These are phyloP conservation scores for Papilio demoleus DNA, from an alignment of 2,888 invertebrate species.

Conservation along the genomic window DNA sequence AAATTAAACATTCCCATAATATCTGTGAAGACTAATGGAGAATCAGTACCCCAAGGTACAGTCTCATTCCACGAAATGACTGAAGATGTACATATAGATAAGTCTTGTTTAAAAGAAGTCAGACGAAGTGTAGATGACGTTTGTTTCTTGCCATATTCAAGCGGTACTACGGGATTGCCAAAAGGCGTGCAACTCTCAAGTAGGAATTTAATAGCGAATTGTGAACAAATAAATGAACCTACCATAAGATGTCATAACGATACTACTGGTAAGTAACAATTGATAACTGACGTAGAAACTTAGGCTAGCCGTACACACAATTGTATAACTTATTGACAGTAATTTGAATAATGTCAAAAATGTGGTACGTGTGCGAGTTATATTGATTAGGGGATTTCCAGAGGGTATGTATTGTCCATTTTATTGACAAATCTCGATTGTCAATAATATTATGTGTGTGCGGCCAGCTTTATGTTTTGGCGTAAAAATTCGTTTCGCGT, in stretches of 20 bases:
- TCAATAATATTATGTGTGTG: too few species aligned
- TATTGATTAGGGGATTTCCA: too few species aligned
- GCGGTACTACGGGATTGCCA: constrained; percentile 93
- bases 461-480: too few species aligned
- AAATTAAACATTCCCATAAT: constrained; percentile 82
- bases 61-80: constrained; percentile 86
- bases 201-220: constrained; percentile 82
- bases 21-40: constrained; percentile 70
- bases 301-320: too few species aligned
- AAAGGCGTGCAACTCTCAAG: constrained; percentile 90
- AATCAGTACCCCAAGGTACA: constrained; percentile 71
- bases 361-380: too few species aligned
- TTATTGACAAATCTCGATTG: too few species aligned
- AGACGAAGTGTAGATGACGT: constrained; percentile 82
- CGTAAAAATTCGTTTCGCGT: too few species aligned
- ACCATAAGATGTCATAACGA: constrained; percentile 59
- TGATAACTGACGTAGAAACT: too few species aligned
- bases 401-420: too few species aligned
- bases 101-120: constrained; percentile 76
- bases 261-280: constrained; percentile 72
- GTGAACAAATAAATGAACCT: constrained; percentile 68
- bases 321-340: too few species aligned
- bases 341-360: too few species aligned
- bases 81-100: constrained; percentile 82
- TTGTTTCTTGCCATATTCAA: constrained; percentile 91